phyloP scores from a whole-genome alignment of 2,888 invertebrate genomes.

The Lordiphosa fenestrarum region DNA sequence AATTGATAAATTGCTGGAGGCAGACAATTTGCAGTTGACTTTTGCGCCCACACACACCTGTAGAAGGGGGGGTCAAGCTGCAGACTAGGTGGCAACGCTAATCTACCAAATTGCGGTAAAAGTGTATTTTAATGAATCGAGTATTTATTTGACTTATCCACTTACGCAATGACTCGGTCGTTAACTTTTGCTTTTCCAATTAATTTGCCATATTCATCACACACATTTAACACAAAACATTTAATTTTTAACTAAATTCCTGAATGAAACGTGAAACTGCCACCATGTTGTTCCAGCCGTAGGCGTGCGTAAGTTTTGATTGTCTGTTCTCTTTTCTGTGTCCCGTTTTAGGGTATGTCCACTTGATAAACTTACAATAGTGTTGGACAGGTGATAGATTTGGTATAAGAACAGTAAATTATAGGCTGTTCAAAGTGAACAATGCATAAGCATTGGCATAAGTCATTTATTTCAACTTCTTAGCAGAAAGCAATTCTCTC shows the following conservation, averaged over 20 bases:
- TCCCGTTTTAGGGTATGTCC: constrained; percentile 22
- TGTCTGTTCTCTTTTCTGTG: constrained; percentile 25
- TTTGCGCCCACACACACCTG: background rate
- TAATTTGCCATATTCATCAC: constrained; percentile 2
- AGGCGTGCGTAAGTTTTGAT: constrained; percentile 27
- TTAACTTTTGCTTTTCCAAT: background rate
- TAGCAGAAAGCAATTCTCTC: no score
- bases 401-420: no score
- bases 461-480: no score
- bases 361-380: constrained; percentile 17
- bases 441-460: no score
- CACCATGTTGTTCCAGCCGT: constrained; percentile 6
- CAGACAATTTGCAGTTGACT: background rate
- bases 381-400: constrained; percentile 6
- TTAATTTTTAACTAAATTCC: constrained; percentile 21
- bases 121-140: constrained; percentile 1
- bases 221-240: constrained; percentile 54
- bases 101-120: no score
- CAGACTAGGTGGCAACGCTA: constrained; percentile 7
- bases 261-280: constrained; percentile 1
- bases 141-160: constrained; percentile 3
- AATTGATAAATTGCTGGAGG: constrained; percentile 46
- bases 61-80: background rate
- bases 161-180: constrained; percentile 10
- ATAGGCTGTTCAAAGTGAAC: no score